Base-by-base conservation (phyloP, 2,797 vertebrate species). In the Falco biarmicus region DNA sequence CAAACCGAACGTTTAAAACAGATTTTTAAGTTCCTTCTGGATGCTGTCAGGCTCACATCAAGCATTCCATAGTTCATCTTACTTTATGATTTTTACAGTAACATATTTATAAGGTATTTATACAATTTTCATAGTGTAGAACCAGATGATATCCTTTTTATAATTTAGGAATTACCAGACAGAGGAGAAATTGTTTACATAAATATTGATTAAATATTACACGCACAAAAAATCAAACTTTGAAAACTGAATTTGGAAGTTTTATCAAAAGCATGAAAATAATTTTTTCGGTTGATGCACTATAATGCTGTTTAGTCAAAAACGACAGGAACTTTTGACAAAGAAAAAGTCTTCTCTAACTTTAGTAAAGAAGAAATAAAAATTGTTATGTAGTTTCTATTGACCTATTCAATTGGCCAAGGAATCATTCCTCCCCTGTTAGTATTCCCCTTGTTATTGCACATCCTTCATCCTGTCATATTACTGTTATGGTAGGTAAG, bases 371-470 rank as follows among this genome's bases (percentile, higher is more conserved):
- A 18, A 32, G 26, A 89, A 78, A 77, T 68, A 87, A 69, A 65
- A 32, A 9, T 45, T 34, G 2, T 41, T 60, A 10, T 25, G 8
- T 70, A 24, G 37, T 47, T 78, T 85, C n/a, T 48, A 37, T 10
- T 0, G 3, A 63, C 18, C 31, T 20, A 54, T 11, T 5, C 10
- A 4, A 2, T 2, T 10, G 26, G 31, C 15, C 39, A 74, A 66
- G 19, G 15, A 74, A 77, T 9, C 31, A 22, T 19, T 81, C 14
- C 29, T 78, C 78, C 50, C 22, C 29, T 48, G 2, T 28, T 37
- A 39, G 5, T 14, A 56, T 37, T 54, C 7, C 34, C 41, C 10
- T n/a, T 77, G 39, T 28, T 61, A 51, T 15, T 11, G 1, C 6
- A 45, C 13, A 31, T 26, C 17, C 34, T 59, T 82, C 68, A 39